Evolutionary conservation across 2,797 vertebrate species (phyloP), one percentile per base, ranked within the genome.

Genomic region (Anas acuta): DNA sequence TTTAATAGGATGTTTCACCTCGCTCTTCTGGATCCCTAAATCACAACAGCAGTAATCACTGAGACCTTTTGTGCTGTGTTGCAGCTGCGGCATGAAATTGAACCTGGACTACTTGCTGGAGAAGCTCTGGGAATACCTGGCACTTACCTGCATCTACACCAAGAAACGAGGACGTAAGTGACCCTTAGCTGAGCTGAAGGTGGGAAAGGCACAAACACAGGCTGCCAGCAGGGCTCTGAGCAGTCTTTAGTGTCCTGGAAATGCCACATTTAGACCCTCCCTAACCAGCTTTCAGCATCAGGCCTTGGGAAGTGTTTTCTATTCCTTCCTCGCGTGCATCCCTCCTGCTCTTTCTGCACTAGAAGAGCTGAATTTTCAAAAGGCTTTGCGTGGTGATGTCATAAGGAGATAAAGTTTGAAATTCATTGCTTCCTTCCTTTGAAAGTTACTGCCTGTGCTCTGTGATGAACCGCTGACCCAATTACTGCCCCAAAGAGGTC

Each of bases 51-150:
- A 90, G 22, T 96, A 86, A 90, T 79, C 62, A 74, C 2, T 0
- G 60, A 75, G 37, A 14, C 88, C 89, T 17, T 91, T 54, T 8
- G 33, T 92, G 75, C 65, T 96, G 81, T 94, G 76, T 89, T 88
- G 67, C 95, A 99, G 99, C 95, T 99, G 99, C 74, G 99, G 99
- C 60, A 99, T 99, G 99, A 99, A 99, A 82, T 96, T 99, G 95
- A 99, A 99, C 97, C 97, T 99, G 97, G 99, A 99, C 88, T 99
- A 98, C 89, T 97, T 99, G 81, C 97, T 99, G 94, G 99, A 99
- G 96, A 98, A 91, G 95, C 97, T 99, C 62, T 99, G 99, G 99
- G 99, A 99, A 58, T 99, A 99, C 94, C 97, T 99, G 95, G 98
- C 99, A 32, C 98, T 99, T 80, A 99, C 99, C 96, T 99, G 99